Percentiles rank a stretch among this genome's conserved stretches.
phyloP scores from a whole-genome alignment of 2,888 invertebrate species.

The Lochmaea crataegi region DNA sequence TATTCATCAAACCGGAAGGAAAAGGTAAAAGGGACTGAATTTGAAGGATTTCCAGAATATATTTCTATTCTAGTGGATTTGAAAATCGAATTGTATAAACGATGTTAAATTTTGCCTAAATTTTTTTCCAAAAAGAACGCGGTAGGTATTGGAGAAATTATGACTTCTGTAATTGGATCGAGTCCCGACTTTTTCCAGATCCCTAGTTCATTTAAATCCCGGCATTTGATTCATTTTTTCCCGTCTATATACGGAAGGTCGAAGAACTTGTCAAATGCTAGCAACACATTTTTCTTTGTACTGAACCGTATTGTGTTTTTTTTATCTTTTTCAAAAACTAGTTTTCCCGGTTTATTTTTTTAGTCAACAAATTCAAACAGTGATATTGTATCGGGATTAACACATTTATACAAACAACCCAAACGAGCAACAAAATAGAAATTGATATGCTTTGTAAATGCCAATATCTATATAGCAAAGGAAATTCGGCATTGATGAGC shows the following conservation, averaged over 20 bases:
- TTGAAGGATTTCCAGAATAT: background rate
- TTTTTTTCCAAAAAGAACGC: no score
- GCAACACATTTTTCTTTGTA: no score
- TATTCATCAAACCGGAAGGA: background rate
- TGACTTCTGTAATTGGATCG: no score
- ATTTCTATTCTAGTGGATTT: background rate
- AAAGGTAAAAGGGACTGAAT: background rate
- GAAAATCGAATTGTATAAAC: background rate
- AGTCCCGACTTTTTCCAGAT: no score
- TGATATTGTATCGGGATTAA: background rate
- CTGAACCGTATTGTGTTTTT: no score
- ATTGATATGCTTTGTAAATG: conserved; percentile 12
- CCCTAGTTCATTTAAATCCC: no score
- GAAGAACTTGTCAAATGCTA: no score
- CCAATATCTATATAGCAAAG: conserved; percentile 5
- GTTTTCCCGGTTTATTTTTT: background rate
- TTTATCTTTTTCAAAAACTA: background rate
- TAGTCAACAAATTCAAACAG: background rate
- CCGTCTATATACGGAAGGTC: no score
- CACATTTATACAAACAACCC: background rate
- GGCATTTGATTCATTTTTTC: no score
- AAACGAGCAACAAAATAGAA: conserved; percentile 6
- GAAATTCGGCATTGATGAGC: conserved; percentile 16
- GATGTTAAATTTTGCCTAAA: background rate
- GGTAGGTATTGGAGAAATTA: no score